Percentiles rank a stretch among this genome's conserved stretches.
Conservation (phyloP, 2,797 vertebrate genomes). For the Amniataba percoides region DNA sequence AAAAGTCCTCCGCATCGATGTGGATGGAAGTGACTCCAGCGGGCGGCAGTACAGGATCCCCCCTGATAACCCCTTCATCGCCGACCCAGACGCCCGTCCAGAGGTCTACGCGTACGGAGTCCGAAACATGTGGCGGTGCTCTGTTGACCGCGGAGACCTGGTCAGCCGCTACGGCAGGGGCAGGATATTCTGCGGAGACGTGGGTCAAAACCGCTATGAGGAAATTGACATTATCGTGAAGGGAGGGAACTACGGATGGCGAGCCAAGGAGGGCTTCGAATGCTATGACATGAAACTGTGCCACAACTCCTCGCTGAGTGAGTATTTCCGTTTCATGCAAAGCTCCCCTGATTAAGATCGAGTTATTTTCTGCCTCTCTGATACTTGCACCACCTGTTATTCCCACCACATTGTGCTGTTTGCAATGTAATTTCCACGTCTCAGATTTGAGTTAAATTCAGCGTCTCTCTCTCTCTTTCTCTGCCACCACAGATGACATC, state of each 20-base stretch:
- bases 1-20: conserved; percentile 89
- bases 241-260: conserved; percentile 92
- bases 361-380: conserved; percentile 10
- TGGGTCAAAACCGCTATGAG: conserved; percentile 91
- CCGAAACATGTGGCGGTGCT: conserved; percentile 92
- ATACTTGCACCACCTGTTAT: conserved; percentile 29
- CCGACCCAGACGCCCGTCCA: conserved; percentile 76
- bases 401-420: neutral
- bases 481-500: conserved; percentile 85
- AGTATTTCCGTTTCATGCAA: conserved; percentile 41
- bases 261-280: conserved; percentile 91
- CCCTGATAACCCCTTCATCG: conserved; percentile 87
- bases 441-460: conserved; percentile 31
- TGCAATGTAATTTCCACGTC: conserved; percentile 27
- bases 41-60: conserved; percentile 84
- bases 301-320: conserved; percentile 87
- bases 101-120: conserved; percentile 89
- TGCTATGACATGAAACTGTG: conserved; percentile 90
- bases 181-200: conserved; percentile 91
- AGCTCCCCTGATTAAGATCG: neutral
- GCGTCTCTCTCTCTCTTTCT: conserved; percentile 53
- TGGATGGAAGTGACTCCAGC: conserved; percentile 73
- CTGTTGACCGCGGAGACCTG: conserved; percentile 88
- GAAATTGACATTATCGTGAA: conserved; percentile 89
- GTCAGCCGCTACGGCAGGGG: conserved; percentile 82